A percentile compares a stretch with the other conserved stretches of the same genome.
phyloP scores from a whole-genome alignment of 2,113 vertebrate species.

The Heptranchias perlo region DNA sequence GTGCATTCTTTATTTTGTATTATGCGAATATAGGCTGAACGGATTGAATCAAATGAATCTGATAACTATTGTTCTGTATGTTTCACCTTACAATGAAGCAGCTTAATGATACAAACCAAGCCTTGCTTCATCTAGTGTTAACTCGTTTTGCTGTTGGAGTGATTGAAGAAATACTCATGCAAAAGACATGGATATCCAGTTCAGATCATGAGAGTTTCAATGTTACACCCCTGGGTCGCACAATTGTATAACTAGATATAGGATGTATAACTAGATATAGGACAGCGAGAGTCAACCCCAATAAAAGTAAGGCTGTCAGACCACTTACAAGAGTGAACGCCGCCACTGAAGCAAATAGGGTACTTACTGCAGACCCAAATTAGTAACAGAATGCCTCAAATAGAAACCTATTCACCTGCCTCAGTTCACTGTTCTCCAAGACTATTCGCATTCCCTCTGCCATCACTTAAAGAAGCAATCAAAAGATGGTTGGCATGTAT shows the following conservation, averaged over 20 bases:
- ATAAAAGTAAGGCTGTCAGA: too few relatives aligned
- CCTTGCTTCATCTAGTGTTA: neutral
- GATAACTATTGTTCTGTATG: neutral
- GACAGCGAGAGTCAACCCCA: neutral
- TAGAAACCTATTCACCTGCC: neutral
- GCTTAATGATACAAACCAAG: neutral
- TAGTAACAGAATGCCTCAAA: neutral
- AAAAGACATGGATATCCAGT: neutral
- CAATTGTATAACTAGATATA: neutral
- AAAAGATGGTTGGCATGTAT: neutral
- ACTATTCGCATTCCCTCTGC: neutral
- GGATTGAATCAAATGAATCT: neutral
- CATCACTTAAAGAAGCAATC: neutral
- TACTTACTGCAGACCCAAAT: neutral
- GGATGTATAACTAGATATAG: neutral
- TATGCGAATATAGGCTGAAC: neutral
- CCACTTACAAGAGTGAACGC: neutral
- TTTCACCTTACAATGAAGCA: too few relatives aligned
- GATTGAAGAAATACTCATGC: neutral
- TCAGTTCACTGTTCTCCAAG: neutral
- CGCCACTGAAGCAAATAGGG: neutral
- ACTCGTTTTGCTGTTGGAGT: neutral
- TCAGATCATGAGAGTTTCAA: neutral
- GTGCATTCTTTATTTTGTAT: neutral
- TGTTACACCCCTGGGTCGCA: neutral